Evolutionary conservation across 2,797 vertebrate genomes (phyloP).

Genomic region (Syngnathus acus): DNA sequence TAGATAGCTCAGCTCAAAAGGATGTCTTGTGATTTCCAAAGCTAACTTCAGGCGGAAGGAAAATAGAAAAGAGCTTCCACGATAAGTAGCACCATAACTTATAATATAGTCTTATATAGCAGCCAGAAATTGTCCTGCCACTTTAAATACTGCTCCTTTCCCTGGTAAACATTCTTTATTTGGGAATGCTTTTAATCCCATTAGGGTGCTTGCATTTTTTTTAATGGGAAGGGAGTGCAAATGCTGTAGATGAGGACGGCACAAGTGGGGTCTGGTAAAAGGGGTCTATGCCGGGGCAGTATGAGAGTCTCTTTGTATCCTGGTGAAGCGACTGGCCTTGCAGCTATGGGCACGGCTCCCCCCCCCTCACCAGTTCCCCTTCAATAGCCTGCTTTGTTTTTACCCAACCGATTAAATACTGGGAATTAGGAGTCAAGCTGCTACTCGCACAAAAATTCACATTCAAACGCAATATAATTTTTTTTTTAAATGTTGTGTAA

Average conservation of each 20-base stretch:
- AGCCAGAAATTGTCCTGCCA: neutral
- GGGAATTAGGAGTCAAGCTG: constrained; percentile 73
- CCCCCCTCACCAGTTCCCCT: constrained; percentile 30
- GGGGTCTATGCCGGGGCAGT: constrained; percentile 34
- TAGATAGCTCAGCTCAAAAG: neutral
- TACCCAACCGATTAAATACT: constrained; percentile 74
- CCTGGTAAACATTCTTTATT: neutral
- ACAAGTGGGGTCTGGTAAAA: constrained; percentile 3
- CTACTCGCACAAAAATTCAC: constrained; percentile 27
- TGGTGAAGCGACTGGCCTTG: constrained; percentile 55
- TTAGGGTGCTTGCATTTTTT: neutral
- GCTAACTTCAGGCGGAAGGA: neutral
- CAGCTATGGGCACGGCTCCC: constrained; percentile 55
- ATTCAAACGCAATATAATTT: constrained; percentile 7
- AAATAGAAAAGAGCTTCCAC: neutral
- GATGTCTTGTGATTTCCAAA: neutral
- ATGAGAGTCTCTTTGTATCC: constrained; percentile 68
- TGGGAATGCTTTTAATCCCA: neutral
- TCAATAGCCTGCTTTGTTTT: constrained; percentile 75
- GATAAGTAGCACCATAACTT: too few species aligned
- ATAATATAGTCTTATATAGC: neutral
- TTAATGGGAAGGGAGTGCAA: constrained; percentile 3
- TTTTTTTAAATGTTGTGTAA: neutral
- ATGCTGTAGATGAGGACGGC: constrained; percentile 1
- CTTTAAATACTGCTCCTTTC: neutral